Conservation (phyloP, 2,888 invertebrate genomes). For the Chrysodeixis includens region DNA sequence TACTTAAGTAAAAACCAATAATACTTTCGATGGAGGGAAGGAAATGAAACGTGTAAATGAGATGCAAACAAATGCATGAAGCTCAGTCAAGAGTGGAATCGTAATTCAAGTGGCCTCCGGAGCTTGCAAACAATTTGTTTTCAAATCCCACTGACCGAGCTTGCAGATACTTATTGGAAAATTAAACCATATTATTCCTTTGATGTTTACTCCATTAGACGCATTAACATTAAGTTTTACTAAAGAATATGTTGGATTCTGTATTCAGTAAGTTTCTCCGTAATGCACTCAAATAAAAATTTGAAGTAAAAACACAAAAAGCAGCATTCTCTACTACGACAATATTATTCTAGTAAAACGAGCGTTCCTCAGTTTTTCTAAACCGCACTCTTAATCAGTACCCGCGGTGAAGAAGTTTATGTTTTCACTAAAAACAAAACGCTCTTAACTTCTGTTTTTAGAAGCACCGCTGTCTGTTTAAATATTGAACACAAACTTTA, state of each 20-base stretch:
- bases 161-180: slow-evolving; percentile 30
- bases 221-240: not conserved
- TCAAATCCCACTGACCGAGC: slow-evolving; percentile 12
- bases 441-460: slow-evolving; percentile 86
- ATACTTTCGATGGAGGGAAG: slow-evolving; percentile 15
- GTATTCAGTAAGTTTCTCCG: not conserved
- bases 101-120: slow-evolving; percentile 42
- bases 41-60: slow-evolving; percentile 28
- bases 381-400: slow-evolving; percentile 54
- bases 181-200: not conserved
- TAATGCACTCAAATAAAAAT: slow-evolving; percentile 24
- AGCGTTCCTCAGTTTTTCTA: slow-evolving; percentile 50
- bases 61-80: slow-evolving; percentile 30
- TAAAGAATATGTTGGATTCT: not conserved
- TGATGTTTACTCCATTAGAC: not conserved
- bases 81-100: slow-evolving; percentile 21
- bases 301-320: slow-evolving; percentile 45
- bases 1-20: not conserved
- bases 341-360: slow-evolving; percentile 56
- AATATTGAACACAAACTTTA: slow-evolving; percentile 75
- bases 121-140: slow-evolving; percentile 29
- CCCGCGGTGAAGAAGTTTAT: slow-evolving; percentile 67
- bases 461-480: slow-evolving; percentile 70
- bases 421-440: slow-evolving; percentile 82
- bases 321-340: slow-evolving; percentile 31